Evolutionary conservation across 2,113 vertebrate species (phyloP).

Genomic region (Desmodus rotundus): DNA sequence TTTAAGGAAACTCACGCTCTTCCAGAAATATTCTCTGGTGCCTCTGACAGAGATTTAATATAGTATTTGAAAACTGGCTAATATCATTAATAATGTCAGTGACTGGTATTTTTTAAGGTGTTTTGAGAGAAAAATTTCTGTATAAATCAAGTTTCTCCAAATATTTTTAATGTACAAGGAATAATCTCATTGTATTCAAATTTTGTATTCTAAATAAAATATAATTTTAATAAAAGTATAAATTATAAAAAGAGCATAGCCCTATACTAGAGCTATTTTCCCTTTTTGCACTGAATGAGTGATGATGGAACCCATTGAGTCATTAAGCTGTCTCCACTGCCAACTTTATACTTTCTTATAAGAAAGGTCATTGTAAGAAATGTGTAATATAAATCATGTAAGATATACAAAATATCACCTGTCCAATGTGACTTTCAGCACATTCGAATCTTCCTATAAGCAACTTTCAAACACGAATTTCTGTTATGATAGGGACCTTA

Average conservation of each 20-base stretch:
- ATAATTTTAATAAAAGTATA: conserved; percentile 1
- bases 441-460: background rate
- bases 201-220: background rate
- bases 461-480: background rate
- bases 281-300: background rate
- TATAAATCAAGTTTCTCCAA: background rate
- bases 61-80: background rate
- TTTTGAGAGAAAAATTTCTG: background rate
- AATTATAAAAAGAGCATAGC: background rate
- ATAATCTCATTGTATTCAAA: background rate
- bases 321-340: background rate
- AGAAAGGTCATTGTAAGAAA: background rate
- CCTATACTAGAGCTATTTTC: background rate
- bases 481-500: background rate
- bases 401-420: background rate
- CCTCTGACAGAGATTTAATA: background rate
- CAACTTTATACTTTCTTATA: background rate
- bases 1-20: background rate
- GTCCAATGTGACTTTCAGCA: background rate
- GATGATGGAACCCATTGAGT: background rate
- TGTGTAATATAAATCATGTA: background rate
- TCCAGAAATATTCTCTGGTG: background rate
- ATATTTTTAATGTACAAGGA: conserved; percentile 21
- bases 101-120: background rate
- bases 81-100: background rate